Conservation (phyloP, 2,888 invertebrate species). For the Phlogophora meticulosa region DNA sequence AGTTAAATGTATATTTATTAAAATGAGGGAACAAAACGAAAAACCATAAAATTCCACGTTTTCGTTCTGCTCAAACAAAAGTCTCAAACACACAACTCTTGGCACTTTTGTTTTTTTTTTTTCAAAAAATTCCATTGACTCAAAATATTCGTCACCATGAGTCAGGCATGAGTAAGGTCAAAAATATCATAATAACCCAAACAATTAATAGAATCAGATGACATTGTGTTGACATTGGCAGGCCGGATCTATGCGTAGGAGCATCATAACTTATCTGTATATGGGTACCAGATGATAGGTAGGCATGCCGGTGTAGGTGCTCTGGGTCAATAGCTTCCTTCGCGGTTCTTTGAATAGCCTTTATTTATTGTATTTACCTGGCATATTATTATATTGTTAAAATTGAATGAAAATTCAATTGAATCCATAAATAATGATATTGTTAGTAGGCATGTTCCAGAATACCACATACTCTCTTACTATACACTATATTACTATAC, state of each 20-base stretch:
- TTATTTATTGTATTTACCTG: no score
- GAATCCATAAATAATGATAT: no score
- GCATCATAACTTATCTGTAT: slow-evolving; percentile 12
- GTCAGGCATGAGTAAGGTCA: background rate
- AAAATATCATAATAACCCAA: background rate
- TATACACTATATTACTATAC: no score
- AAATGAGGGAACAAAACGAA: no score
- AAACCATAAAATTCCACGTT: background rate
- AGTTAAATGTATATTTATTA: no score
- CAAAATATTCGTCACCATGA: background rate
- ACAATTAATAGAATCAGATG: slow-evolving; percentile 22
- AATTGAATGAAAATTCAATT: background rate
- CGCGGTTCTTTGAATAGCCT: background rate
- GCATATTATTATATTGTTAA: background rate
- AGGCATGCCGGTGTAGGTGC: slow-evolving; percentile 35
- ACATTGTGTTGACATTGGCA: slow-evolving; percentile 41
- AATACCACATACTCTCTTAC: no score
- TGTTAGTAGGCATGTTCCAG: no score
- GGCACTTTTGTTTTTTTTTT: no score
- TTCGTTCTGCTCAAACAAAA: background rate
- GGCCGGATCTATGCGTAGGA: slow-evolving; percentile 48
- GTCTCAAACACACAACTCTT: background rate
- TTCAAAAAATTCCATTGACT: background rate
- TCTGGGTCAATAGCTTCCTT: slow-evolving; percentile 8
- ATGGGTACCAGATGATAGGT: slow-evolving; percentile 19